Evolutionary conservation across 2,113 vertebrate genomes (phyloP).

Genomic region (Australoheros scitulus): DNA sequence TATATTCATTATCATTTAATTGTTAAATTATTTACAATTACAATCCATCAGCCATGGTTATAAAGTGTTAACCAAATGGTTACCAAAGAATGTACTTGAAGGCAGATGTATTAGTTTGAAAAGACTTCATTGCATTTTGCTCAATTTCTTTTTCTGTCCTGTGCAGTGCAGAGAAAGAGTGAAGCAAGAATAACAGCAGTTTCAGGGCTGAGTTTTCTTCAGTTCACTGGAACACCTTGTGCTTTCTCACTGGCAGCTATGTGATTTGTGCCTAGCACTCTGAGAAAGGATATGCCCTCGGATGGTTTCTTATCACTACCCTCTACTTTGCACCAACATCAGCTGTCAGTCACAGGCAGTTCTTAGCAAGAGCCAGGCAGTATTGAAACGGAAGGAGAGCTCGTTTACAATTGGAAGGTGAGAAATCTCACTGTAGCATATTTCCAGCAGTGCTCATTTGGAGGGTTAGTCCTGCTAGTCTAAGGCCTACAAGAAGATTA

Average conservation of each 20-base stretch:
- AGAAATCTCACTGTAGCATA: neutral
- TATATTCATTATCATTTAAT: too few species aligned
- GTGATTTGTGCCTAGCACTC: neutral
- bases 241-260: constrained; percentile 6
- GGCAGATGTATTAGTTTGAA: too few species aligned
- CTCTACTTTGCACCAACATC: constrained; percentile 12
- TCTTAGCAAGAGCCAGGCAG: neutral
- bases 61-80: too few species aligned
- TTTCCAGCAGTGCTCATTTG: constrained; percentile 4
- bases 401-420: neutral
- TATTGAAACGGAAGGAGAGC: neutral
- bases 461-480: constrained; percentile 1
- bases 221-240: neutral
- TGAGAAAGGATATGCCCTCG: constrained; percentile 16
- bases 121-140: too few species aligned
- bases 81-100: too few species aligned
- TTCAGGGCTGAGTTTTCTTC: neutral
- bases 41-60: too few species aligned
- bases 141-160: too few species aligned
- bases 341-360: neutral
- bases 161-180: neutral
- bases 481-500: neutral
- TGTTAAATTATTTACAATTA: too few species aligned
- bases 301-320: constrained; percentile 17
- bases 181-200: neutral